These are phyloP conservation scores for Pasiphila rectangulata DNA, from an alignment of 2,888 invertebrate species.

Conservation along the genomic window DNA sequence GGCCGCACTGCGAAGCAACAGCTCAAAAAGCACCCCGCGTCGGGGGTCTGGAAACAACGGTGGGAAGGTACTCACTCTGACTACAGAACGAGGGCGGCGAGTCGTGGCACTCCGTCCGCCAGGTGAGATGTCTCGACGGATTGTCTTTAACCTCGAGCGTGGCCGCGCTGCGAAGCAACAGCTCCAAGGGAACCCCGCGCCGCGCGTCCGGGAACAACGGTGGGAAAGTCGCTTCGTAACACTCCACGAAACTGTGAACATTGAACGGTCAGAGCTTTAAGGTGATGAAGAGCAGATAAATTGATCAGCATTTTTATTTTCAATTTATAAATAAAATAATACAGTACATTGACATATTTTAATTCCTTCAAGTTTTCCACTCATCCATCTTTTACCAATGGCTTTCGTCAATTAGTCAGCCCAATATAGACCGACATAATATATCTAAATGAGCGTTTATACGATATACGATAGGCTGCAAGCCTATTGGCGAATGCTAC, in stretches of 20 bases:
- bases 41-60: slow-evolving; percentile 79
- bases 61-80: slow-evolving; percentile 81
- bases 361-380: too few relatives aligned
- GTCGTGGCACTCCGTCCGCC: slow-evolving; percentile 38
- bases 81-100: slow-evolving; percentile 38
- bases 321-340: too few relatives aligned
- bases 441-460: too few relatives aligned
- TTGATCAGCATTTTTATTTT: too few relatives aligned
- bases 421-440: too few relatives aligned
- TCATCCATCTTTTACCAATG: too few relatives aligned
- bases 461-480: too few relatives aligned
- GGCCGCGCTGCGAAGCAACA: slow-evolving; percentile 91
- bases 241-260: slow-evolving; percentile 85
- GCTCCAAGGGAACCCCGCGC: slow-evolving; percentile 92
- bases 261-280: too few relatives aligned
- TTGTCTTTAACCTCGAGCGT: slow-evolving; percentile 81
- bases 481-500: too few relatives aligned
- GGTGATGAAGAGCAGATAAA: slow-evolving; percentile 9
- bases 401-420: too few relatives aligned
- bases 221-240: slow-evolving; percentile 89
- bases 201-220: slow-evolving; percentile 78
- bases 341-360: too few relatives aligned
- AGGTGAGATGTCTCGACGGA: slow-evolving; percentile 63
- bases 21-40: slow-evolving; percentile 92
- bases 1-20: slow-evolving; percentile 91